Conservation (phyloP, 2,888 invertebrate genomes). For the Lagria hirta region DNA sequence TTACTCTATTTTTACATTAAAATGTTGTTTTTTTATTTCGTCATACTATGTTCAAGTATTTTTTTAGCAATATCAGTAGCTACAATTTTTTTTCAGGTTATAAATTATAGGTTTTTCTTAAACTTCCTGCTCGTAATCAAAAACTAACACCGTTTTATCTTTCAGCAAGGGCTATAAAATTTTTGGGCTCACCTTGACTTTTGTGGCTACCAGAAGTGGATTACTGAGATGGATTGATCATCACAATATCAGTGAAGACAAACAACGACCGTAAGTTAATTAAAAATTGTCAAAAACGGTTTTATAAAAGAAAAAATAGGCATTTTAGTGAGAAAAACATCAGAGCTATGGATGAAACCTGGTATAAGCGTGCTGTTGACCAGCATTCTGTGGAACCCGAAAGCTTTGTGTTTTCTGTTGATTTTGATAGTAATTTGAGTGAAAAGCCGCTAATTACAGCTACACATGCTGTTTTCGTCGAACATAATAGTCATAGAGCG, state of each 20-base stretch:
- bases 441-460: slow-evolving; percentile 75
- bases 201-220: slow-evolving; percentile 89
- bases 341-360: slow-evolving; percentile 82
- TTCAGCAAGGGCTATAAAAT: slow-evolving; percentile 88
- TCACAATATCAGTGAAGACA: slow-evolving; percentile 38
- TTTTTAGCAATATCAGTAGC: no score
- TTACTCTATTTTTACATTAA: no score
- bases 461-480: slow-evolving; percentile 88
- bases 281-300: no score
- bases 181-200: slow-evolving; percentile 80
- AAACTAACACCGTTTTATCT: slow-evolving; percentile 16
- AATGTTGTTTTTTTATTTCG: no score
- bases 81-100: slow-evolving; percentile 11
- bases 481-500: slow-evolving; percentile 78
- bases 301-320: slow-evolving; percentile 53
- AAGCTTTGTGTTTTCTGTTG: slow-evolving; percentile 88
- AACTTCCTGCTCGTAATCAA: slow-evolving; percentile 5
- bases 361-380: slow-evolving; percentile 90
- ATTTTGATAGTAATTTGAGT: slow-evolving; percentile 66
- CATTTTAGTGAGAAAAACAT: slow-evolving; percentile 80
- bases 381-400: slow-evolving; percentile 84
- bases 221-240: slow-evolving; percentile 86
- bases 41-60: no score
- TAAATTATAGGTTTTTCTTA: slow-evolving; percentile 8
- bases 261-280: slow-evolving; percentile 68